phyloP scores from a whole-genome alignment of 2,113 vertebrate species.

The Tauraco erythrolophus region DNA sequence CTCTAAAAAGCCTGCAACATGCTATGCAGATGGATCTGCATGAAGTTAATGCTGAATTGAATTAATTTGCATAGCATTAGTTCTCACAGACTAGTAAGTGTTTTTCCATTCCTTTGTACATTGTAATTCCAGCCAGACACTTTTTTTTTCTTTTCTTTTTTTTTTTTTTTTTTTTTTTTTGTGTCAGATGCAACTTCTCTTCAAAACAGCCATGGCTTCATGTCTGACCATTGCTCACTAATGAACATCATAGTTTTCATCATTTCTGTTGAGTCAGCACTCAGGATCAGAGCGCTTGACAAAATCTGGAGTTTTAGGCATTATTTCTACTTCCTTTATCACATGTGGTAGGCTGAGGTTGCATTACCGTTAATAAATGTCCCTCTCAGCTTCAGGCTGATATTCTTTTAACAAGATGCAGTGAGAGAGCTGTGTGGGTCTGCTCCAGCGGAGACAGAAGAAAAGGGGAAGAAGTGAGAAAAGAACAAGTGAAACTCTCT shows the following conservation, averaged over 20 bases:
- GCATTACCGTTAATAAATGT: neutral
- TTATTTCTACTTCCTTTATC: neutral
- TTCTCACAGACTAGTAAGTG: slow-evolving; percentile 68
- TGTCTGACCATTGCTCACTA: neutral
- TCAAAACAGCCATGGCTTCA: neutral
- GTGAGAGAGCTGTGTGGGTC: neutral
- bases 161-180: neutral
- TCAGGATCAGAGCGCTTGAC: neutral
- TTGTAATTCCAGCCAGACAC: slow-evolving; percentile 49
- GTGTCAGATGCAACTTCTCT: neutral
- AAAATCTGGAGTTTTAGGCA: neutral
- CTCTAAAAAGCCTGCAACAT: slow-evolving; percentile 57
- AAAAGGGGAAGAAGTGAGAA: slow-evolving; percentile 13
- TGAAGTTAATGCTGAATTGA: slow-evolving; percentile 69
- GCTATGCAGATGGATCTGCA: slow-evolving; percentile 68
- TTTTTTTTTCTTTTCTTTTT: neutral
- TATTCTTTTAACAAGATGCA: neutral
- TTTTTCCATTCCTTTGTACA: slow-evolving; percentile 65
- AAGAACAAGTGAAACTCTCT: slow-evolving; percentile 38
- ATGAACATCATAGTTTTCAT: neutral
- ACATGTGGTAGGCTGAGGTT: neutral
- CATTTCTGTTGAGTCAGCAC: neutral
- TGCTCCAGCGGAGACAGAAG: neutral
- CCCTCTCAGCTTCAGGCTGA: neutral
- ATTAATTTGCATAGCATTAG: slow-evolving; percentile 72